Conservation (phyloP, 2,113 vertebrate genomes). For the Eulemur rufifrons region DNA sequence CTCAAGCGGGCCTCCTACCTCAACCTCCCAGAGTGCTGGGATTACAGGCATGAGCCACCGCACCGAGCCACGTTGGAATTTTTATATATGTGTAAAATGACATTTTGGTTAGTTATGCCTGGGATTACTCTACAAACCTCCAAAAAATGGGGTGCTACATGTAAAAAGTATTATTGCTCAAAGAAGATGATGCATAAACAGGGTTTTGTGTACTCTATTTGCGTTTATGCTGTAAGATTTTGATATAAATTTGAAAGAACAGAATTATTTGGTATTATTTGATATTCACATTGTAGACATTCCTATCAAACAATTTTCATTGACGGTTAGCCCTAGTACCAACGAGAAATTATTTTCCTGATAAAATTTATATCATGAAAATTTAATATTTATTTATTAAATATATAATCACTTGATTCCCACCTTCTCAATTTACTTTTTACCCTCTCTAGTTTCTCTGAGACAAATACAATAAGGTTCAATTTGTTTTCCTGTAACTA, state of each 20-base stretch:
- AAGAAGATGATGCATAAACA: neutral
- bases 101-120: neutral
- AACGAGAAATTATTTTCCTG: neutral
- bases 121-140: neutral
- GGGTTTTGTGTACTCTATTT: neutral
- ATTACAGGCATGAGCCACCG: too few relatives aligned
- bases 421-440: neutral
- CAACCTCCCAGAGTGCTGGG: too few relatives aligned
- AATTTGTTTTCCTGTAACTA: neutral
- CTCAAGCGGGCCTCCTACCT: too few relatives aligned
- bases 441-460: neutral
- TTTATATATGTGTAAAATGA: neutral
- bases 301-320: neutral
- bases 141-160: neutral
- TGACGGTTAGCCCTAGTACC: neutral
- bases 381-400: neutral
- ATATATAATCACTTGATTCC: neutral
- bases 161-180: neutral
- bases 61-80: neutral
- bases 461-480: neutral
- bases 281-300: neutral
- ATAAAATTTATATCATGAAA: neutral
- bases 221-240: neutral
- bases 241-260: neutral
- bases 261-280: neutral